Base-by-base conservation (phyloP, 1,140 invertebrate genomes). In the Neodiprion virginianus region DNA sequence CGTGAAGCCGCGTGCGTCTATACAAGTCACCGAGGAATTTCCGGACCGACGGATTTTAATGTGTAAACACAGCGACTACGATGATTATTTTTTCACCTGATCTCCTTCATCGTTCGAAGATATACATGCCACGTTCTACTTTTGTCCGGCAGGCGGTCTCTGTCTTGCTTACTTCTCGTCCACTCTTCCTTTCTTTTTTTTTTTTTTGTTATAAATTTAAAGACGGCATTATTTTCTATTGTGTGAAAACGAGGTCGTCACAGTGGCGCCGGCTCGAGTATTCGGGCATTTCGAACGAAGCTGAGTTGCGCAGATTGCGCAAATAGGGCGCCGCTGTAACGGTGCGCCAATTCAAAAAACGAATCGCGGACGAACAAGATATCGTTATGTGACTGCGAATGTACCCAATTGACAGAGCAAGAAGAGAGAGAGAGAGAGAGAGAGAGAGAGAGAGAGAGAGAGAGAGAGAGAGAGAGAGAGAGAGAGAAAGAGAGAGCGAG, bases 391-490 rank as follows among this genome's bases (percentile, higher is more conserved):
- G 53, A 14, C 53, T 11, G 53, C 53, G 5, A 40, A 3, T 40
- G 28, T 40, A 40, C 66, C 71, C 23, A 74, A 73, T 28, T 68
- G 69, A 23, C 21, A 53, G 69, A 49, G 69, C 47, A 23, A 23
- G 66, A 53, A 69, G n/a, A 73, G 28, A 69, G 23, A 17, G 53
- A 1, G 40, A 40, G 40, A 72, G 72, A 72, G 48, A 67, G 17
- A 23, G 70, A 67, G 17, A 14, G 40, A 72, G 48, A 70, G 48
- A 75, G 14, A 48, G 70, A 69, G 61, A 72, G 50, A 10, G 50
- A 53, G 50, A n/a, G 53, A 61, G 23, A 17, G 53, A 1, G 40
- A 40, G 40, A 72, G 72, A 72, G 48, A 67, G 17, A 23, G 70
- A 67, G 17, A 14, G 40, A 23, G 70, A 67, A n/a, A 14, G 40